These are phyloP conservation scores for Trissolcus japonicus DNA, from an alignment of 2,888 invertebrate species.

Conservation along the genomic window DNA sequence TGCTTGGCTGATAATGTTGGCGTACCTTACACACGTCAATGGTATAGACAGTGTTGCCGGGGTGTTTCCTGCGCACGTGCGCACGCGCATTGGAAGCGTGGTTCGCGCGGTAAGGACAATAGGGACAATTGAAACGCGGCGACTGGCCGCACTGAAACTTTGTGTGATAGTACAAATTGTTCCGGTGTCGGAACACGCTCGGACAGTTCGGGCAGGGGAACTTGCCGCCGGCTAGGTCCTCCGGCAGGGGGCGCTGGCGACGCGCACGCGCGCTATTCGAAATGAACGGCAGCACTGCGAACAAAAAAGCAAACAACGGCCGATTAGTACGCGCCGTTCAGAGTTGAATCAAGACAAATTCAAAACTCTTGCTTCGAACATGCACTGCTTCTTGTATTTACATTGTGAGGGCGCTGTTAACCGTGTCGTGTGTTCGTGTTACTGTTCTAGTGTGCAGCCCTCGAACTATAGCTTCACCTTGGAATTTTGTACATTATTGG, in stretches of 20 bases:
- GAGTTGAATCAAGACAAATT: background rate
- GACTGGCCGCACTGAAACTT: constrained; percentile 68
- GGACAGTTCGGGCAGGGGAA: constrained; percentile 70
- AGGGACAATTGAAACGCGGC: constrained; percentile 65
- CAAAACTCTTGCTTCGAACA: constrained; percentile 12
- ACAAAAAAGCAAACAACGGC: constrained; percentile 44
- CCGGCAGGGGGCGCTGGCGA: constrained; percentile 35
- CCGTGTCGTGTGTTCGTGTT: too few species aligned
- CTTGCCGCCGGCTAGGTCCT: constrained; percentile 45
- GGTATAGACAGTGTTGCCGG: constrained; percentile 65
- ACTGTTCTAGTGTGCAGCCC: background rate
- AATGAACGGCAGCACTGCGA: constrained; percentile 46
- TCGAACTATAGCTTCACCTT: too few species aligned
- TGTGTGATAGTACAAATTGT: constrained; percentile 77
- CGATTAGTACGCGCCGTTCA: constrained; percentile 29
- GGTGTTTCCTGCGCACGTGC: constrained; percentile 71
- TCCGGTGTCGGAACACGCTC: constrained; percentile 69
- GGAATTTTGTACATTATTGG: constrained; percentile 10
- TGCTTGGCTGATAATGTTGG: constrained; percentile 40
- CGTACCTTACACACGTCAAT: constrained; percentile 64
- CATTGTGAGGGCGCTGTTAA: constrained; percentile 8
- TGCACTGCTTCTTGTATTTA: constrained; percentile 45
- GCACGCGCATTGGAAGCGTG: constrained; percentile 72
- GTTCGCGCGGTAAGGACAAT: constrained; percentile 68
- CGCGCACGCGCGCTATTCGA: constrained; percentile 33